A percentile compares a stretch with the other conserved stretches of the same genome.
These are phyloP conservation scores for Hybos culiciformis DNA, from an alignment of 2,888 invertebrate species.

Conservation along the genomic window DNA sequence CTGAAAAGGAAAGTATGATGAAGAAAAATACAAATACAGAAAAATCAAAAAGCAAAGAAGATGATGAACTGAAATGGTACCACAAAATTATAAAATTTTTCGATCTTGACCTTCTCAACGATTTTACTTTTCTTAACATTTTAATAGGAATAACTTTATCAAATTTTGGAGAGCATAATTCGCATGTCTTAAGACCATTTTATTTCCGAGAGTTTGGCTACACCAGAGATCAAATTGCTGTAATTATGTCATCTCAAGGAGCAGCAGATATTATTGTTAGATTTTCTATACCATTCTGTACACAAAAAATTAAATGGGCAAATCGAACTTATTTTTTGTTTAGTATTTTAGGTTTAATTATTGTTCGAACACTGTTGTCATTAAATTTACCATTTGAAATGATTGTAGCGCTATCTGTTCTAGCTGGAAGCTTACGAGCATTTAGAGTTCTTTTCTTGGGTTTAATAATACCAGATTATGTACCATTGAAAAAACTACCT, in stretches of 20 bases:
- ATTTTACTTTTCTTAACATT: conserved; percentile 54
- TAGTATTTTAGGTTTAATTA: conserved; percentile 51
- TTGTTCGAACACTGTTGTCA: conserved; percentile 45
- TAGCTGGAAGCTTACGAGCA: conserved; percentile 58
- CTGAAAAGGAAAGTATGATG: too few species aligned
- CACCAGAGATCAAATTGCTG: conserved; percentile 41
- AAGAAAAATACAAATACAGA: too few species aligned
- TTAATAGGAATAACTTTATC: conserved; percentile 58
- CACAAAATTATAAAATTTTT: conserved; percentile 50
- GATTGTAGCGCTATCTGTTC: conserved; percentile 45
- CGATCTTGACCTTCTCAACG: conserved; percentile 54
- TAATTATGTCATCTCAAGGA: conserved; percentile 54
- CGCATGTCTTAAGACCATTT: conserved; percentile 58
- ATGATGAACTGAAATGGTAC: conserved; percentile 19
- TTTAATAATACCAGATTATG: conserved; percentile 55
- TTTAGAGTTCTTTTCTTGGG: conserved; percentile 61
- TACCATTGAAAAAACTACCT: conserved; percentile 52
- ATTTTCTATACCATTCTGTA: conserved; percentile 53
- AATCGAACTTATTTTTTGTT: conserved; percentile 56
- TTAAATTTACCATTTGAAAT: conserved; percentile 43
- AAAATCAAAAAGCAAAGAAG: too few species aligned
- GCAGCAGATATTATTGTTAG: conserved; percentile 51
- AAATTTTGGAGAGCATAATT: conserved; percentile 57
- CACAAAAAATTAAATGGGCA: conserved; percentile 54
- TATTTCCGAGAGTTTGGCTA: conserved; percentile 55